A percentile compares a stretch with the other conserved stretches of the same genome.
Evolutionary conservation across 2,888 invertebrate species (phyloP).

Genomic region (Drosophila kuntzei): DNA sequence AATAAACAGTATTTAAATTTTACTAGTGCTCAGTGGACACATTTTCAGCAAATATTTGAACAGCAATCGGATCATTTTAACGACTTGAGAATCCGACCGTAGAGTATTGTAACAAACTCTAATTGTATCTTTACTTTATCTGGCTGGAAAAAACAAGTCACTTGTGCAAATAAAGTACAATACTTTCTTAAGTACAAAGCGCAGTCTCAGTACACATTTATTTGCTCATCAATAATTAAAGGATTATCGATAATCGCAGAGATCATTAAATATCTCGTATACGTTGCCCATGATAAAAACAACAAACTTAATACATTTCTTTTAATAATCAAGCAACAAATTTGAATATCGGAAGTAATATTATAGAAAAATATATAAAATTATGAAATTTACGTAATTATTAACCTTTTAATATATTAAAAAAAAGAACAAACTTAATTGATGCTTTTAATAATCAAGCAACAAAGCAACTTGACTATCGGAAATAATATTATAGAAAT

Average conservation of each 20-base stretch:
- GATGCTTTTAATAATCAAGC: no score
- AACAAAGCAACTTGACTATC: no score
- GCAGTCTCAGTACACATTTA: neutral
- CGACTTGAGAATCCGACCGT: neutral
- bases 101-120: neutral
- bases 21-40: constrained; percentile 9
- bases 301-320: neutral
- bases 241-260: neutral
- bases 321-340: no score
- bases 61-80: constrained; percentile 14
- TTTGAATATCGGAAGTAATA: no score
- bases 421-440: neutral
- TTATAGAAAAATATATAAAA: no score
- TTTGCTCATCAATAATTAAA: neutral
- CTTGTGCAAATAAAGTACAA: neutral
- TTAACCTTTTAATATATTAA: no score
- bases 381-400: no score
- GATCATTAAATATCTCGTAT: neutral
- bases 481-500: no score
- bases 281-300: neutral
- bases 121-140: neutral
- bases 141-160: neutral
- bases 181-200: neutral
- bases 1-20: constrained; percentile 40
- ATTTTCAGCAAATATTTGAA: constrained; percentile 38